phyloP scores from a whole-genome alignment of 2,113 vertebrate genomes.

The Montifringilla adamsi region DNA sequence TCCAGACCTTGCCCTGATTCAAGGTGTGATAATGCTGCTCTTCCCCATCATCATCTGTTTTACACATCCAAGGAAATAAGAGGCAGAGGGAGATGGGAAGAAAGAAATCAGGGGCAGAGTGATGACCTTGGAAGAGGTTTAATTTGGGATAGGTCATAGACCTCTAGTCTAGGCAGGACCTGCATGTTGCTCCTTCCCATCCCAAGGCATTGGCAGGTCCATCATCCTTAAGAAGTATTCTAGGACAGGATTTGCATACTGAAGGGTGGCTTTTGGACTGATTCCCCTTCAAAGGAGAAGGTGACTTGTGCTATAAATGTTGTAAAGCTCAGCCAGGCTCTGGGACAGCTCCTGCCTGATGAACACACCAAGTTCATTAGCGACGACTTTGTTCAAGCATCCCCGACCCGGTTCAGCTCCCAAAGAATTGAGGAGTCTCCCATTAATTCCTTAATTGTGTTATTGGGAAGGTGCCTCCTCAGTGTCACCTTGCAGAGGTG shows the following conservation, averaged over 20 bases:
- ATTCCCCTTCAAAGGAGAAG: background rate
- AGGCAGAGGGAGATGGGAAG: background rate
- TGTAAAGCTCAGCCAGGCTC: background rate
- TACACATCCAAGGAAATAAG: background rate
- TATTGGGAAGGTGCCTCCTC: background rate
- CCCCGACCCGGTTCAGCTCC: background rate
- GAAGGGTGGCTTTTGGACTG: background rate
- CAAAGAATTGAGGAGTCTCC: background rate
- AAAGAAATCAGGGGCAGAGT: background rate
- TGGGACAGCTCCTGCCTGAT: background rate
- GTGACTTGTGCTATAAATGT: background rate
- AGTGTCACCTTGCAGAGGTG: background rate
- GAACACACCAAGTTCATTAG: background rate
- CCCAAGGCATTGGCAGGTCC: fast-evolving
- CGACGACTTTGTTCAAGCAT: background rate
- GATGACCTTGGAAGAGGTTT: background rate
- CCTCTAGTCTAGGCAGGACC: background rate
- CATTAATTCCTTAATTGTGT: conserved; percentile 23
- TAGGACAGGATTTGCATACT: background rate
- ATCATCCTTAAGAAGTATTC: background rate
- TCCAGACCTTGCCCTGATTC: background rate
- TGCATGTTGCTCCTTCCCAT: background rate
- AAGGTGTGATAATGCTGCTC: background rate
- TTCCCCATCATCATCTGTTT: background rate
- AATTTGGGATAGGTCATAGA: background rate